Evolutionary conservation across 2,797 vertebrate species (phyloP), one percentile per base, ranked within the genome.

Genomic region (Chromobotia macracanthus): DNA sequence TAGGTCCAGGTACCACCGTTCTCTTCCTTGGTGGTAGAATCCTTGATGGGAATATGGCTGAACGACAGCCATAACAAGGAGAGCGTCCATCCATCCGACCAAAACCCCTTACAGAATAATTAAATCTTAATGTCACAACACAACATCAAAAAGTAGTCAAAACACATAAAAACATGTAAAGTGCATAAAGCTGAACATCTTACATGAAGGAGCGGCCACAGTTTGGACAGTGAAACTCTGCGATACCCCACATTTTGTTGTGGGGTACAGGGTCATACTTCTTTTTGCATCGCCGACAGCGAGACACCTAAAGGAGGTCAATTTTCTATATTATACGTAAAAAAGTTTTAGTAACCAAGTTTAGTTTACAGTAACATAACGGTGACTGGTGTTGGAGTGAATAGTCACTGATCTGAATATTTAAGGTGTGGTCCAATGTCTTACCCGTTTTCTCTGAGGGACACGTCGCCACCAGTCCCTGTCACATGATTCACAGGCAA

Each of bases 401-500:
- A 28, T 19, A 25, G 55, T 25, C 55, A 18, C 8, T 64, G 18
- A 35, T 60, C 18, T 46, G 23, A 50, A 13, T 18, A 21, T 61
- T 44, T 61, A 63, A 50, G 25, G 48, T 75, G 63, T 66, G 63
- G 31, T 75, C 35, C 23, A 51, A n/a, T 38, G 0, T 48, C 58
- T 23, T 80, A 94, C 93, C 92, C 89, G 85, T 81, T 95, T 95
- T 76, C 94, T 86, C 85, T 89, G 67, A 4, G 94, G 92, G 6
- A 95, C 93, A 0, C 89, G 85, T 16, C 94, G 87, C 93, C 94
- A 95, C 93, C 94, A 95, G 68, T 90, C 88, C 0, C 68, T 77
- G 79, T 95, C 93, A 21, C 93, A 95, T 15, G 72, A 15, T 28
- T 84, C 76, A 21, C 94, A 95, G 63, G 93, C 87, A 9, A 95